phyloP scores from a whole-genome alignment of 2,888 invertebrate species.

The Ormyrus labotus region DNA sequence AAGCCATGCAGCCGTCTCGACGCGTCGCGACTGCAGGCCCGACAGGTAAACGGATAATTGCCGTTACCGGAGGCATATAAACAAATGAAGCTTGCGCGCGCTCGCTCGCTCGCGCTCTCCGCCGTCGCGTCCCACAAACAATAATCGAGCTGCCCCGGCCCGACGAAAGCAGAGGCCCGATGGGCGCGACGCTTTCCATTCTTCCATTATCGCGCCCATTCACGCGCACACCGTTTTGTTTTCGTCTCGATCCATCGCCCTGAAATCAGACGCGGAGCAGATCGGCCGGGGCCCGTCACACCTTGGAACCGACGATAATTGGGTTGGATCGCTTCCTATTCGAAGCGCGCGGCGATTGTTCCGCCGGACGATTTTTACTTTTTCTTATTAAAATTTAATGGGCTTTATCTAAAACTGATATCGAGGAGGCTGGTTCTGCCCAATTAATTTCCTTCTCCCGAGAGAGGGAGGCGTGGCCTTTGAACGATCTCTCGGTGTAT shows the following conservation, averaged over 20 bases:
- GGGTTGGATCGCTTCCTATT: conserved; percentile 38
- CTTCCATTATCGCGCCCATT: conserved; percentile 45
- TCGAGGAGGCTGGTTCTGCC: too few species aligned
- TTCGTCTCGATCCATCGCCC: conserved; percentile 55
- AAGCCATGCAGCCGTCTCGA: too few species aligned
- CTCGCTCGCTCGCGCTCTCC: background rate
- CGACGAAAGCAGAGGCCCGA: conserved; percentile 3
- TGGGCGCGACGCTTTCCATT: conserved; percentile 40
- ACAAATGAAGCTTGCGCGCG: background rate
- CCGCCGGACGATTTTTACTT: background rate
- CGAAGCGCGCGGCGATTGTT: conserved; percentile 3
- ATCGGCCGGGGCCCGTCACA: conserved; percentile 28
- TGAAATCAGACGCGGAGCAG: conserved; percentile 5
- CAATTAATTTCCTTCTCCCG: too few species aligned
- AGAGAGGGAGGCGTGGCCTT: too few species aligned
- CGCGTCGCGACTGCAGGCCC: background rate
- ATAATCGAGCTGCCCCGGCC: conserved; percentile 16
- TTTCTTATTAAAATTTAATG: conserved; percentile 37
- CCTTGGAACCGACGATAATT: conserved; percentile 27
- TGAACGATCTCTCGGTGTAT: too few species aligned
- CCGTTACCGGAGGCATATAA: conserved; percentile 1
- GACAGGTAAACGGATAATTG: conserved; percentile 29
- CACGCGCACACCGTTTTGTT: conserved; percentile 43
- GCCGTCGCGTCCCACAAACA: conserved; percentile 13
- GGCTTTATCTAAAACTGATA: background rate